Evolutionary conservation across 2,888 invertebrate species (phyloP), one percentile per base, ranked within the genome.

Genomic region (Ophion ventricosus): DNA sequence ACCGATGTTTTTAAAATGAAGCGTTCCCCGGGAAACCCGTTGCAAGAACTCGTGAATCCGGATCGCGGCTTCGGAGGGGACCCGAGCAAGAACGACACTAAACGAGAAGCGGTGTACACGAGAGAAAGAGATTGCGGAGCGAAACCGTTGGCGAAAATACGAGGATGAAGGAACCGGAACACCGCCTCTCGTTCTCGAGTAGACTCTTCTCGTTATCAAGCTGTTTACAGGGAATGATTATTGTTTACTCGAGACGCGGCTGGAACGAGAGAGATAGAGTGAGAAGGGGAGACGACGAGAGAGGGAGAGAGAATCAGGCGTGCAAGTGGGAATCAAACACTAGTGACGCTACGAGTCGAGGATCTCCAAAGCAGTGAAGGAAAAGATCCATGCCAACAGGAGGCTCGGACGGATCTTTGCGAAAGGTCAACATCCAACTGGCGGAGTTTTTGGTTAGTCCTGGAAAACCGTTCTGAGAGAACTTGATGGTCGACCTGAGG

Each of bases 201-300:
- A 82, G 84, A 84, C 80, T 85, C 76, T 86, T 88, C 88, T 89
- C 88, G 88, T 88, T 89, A 90, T 88, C 88, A 90, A 87, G 85
- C 87, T 88, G 88, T 90, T 90, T 90, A 88, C 89, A 88, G 84
- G 85, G 85, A 86, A 87, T 85, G 87, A 90, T 89, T 90, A 90
- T 90, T 90, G 91, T 91, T 90, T 90, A 89, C 89, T 85, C 86
- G 86, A 86, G 75, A 80, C 61, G 26, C 56, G 76, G 69, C 64
- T 43, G 72, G 64, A 80, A 72, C 25, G 59, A 10, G 69, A 72
- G 82, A 49, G 78, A 57, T 70, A 43, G 10, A 35, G 70, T 70
- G 78, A 67, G 80, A 59, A 26, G n/a, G 61, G 14, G 29, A 35
- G 61, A 70, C 23, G 26, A 72, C 59, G 74, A 66, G 59, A 23